Conservation (phyloP, 2,888 invertebrate genomes). For the Prenolepis imparis region DNA sequence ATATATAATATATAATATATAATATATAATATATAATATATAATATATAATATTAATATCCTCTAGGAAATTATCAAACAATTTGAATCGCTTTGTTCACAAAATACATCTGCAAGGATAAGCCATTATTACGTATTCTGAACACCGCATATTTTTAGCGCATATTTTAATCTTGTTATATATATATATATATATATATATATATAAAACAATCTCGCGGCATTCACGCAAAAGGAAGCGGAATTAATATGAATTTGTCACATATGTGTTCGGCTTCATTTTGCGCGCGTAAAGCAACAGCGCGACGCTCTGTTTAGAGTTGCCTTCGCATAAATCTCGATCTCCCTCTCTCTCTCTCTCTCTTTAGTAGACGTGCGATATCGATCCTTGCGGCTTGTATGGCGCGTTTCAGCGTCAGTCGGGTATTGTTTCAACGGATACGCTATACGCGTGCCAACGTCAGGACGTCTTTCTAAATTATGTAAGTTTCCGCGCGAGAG, state of each 20-base stretch:
- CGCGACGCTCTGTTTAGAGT: slow-evolving; percentile 39
- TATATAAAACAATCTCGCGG: neutral
- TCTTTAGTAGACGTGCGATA: slow-evolving; percentile 33
- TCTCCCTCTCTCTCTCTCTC: slow-evolving; percentile 44
- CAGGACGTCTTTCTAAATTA: slow-evolving; percentile 54
- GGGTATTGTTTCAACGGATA: slow-evolving; percentile 49
- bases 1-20: neutral
- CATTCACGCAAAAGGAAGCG: neutral
- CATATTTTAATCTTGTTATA: neutral
- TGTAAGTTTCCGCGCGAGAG: slow-evolving; percentile 54
- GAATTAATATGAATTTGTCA: slow-evolving; percentile 46
- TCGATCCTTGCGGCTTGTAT: slow-evolving; percentile 49
- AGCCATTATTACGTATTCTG: neutral
- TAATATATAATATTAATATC: neutral
- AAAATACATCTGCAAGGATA: neutral
- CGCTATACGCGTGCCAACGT: slow-evolving; percentile 41
- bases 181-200: too few relatives aligned
- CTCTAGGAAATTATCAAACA: neutral
- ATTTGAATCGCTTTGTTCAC: neutral
- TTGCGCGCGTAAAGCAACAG: slow-evolving; percentile 44
- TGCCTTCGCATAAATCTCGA: slow-evolving; percentile 68
- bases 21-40: neutral
- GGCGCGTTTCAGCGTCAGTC: slow-evolving; percentile 49
- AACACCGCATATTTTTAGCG: neutral
- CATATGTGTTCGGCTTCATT: slow-evolving; percentile 26